Percentiles rank a stretch among this genome's conserved stretches.
Evolutionary conservation across 2,113 vertebrate species (phyloP).

Genomic region (Pterocles burchelli): DNA sequence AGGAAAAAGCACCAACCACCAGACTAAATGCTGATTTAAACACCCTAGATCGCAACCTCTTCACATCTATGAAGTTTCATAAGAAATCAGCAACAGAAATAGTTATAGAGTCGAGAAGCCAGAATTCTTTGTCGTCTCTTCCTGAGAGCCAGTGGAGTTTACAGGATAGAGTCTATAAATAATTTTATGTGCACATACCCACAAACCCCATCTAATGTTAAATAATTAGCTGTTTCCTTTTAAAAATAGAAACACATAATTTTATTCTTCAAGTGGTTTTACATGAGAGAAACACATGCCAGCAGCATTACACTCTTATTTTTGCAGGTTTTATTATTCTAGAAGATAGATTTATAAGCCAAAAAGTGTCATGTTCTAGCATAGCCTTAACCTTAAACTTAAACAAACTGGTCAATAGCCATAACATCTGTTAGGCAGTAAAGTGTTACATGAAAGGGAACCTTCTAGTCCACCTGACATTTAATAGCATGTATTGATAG

Average conservation of each 20-base stretch:
- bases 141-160: neutral
- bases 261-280: neutral
- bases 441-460: slow-evolving; percentile 20
- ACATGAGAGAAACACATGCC: neutral
- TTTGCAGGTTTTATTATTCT: neutral
- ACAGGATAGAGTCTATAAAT: neutral
- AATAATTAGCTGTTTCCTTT: neutral
- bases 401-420: neutral
- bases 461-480: slow-evolving; percentile 50
- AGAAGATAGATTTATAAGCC: neutral
- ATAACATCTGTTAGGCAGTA: slow-evolving; percentile 5
- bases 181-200: neutral
- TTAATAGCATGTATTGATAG: slow-evolving; percentile 50
- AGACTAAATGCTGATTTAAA: neutral
- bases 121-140: neutral
- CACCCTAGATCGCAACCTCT: neutral
- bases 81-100: neutral
- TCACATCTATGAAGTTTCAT: neutral
- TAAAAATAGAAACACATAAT: neutral
- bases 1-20: neutral
- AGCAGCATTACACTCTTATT: neutral
- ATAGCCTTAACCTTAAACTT: neutral
- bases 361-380: neutral
- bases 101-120: neutral
- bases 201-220: neutral